A percentile compares a stretch with the other conserved stretches of the same genome.
phyloP scores from a whole-genome alignment of 92 coral and sea anemone species.

The Paramuricea clavata region DNA sequence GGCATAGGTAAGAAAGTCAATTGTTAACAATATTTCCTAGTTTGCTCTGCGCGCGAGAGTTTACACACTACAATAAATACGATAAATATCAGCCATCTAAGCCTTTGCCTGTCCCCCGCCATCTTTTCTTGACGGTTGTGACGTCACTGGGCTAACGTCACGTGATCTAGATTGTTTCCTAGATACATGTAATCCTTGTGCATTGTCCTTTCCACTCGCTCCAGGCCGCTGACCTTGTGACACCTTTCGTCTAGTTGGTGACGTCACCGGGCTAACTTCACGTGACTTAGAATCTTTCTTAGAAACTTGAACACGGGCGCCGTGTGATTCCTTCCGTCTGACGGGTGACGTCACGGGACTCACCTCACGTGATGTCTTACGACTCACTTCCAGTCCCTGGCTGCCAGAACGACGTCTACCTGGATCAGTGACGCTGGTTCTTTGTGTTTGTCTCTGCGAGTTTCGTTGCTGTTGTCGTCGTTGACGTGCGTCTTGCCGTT shows the following conservation, averaged over 20 bases:
- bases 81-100: neutral
- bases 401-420: neutral
- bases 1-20: too few species aligned
- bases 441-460: slow-evolving; percentile 16
- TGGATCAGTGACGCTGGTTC: neutral
- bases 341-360: neutral
- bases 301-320: neutral
- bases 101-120: neutral
- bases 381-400: slow-evolving; percentile 2
- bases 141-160: slow-evolving; percentile 22
- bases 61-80: neutral
- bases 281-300: slow-evolving; percentile 6
- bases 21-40: too few species aligned
- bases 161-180: slow-evolving; percentile 35
- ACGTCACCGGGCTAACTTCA: neutral
- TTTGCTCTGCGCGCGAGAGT: too few species aligned
- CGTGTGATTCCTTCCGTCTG: slow-evolving; percentile 5
- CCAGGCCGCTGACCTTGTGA: slow-evolving; percentile 14
- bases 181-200: slow-evolving; percentile 3
- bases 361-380: neutral
- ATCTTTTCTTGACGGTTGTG: slow-evolving; percentile 6
- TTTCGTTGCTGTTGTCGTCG: slow-evolving; percentile 35
- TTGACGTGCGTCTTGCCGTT: slow-evolving; percentile 67
- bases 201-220: neutral
- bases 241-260: neutral